Conservation (phyloP, 2,113 vertebrate genomes). For the Brachypteracias leptosomus region DNA sequence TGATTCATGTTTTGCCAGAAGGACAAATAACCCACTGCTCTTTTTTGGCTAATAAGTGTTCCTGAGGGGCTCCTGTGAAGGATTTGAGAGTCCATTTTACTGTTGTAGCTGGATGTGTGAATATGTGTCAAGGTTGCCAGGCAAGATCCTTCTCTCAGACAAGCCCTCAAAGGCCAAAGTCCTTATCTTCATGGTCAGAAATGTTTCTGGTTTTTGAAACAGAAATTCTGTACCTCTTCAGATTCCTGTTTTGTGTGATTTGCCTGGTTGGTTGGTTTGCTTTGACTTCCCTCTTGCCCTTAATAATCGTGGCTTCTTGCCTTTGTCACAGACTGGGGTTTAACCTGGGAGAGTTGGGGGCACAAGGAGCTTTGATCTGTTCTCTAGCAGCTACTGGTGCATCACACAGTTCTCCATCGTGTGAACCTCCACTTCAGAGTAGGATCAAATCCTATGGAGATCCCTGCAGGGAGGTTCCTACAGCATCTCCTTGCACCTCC, state of each 20-base stretch:
- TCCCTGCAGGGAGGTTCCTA: background rate
- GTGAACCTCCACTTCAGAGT: background rate
- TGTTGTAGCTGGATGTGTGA: background rate
- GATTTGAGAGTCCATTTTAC: background rate
- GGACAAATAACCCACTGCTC: background rate
- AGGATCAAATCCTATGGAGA: background rate
- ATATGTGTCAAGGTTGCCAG: background rate
- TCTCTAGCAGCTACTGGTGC: background rate
- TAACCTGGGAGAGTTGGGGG: background rate
- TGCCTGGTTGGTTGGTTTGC: background rate
- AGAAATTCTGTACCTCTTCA: background rate
- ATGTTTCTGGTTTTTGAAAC: background rate
- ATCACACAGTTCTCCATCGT: background rate
- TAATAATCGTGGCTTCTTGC: background rate
- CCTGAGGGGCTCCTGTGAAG: background rate
- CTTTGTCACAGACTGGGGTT: background rate
- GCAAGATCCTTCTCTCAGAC: background rate
- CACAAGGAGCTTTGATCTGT: background rate
- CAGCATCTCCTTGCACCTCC: background rate
- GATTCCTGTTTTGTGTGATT: background rate
- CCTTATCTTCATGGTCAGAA: background rate
- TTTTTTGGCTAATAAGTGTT: background rate
- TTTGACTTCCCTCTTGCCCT: background rate
- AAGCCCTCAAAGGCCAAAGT: background rate
- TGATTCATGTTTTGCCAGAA: background rate